Base-by-base conservation (phyloP, 2,113 vertebrate species). In the Haemorhous mexicanus region DNA sequence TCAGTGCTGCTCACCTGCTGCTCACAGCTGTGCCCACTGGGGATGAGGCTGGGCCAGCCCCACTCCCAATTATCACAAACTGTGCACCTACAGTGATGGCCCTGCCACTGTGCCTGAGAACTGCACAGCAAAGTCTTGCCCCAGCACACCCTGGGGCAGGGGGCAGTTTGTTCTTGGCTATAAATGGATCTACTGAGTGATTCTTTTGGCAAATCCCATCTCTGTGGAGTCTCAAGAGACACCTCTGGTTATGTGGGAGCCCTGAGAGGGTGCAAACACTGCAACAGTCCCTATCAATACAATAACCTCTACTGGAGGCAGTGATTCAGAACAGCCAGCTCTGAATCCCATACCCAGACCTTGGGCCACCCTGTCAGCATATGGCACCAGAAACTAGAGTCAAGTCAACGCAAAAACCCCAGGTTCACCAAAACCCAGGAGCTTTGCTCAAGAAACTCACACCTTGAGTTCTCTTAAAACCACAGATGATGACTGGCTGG, bases 81-180 rank as follows among this genome's bases (percentile, higher is more conserved):
- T 58, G 9, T n/a, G 21, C 3, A 1, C 33, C 6, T 35, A 16
- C 56, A 59, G 3, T 26, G n/a, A 30, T 77, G 56, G 24, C 66
- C 14, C 59, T 41, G 15, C 44, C 44, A 41, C 37, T 4, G 11
- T 81, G 30, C 26, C 33, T 21, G 21, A 55, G 72, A 61, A 80
- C 49, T 44, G 79, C 46, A 30, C 23, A 59, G 58, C 66, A 63
- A 81, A 84, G 35, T 22, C 27, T 13, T 2, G 9, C 35, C 33
- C 0, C 0, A 75, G 72, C 33, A 61, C 2, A 26, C 13, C 64
- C 41, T 49, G 41, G n/a, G 23, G 53, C 17, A 69, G 17, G 13
- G 16, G 21, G 8, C 20, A 44, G 28, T 24, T 81, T 55, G 27
- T 55, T 80, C 63, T 68, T 64, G 44, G 47, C 27, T 30, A 5